Evolutionary conservation across 2,888 invertebrate genomes (phyloP), one percentile per base, ranked within the genome.

Genomic region (Tetanocera ferruginea): DNA sequence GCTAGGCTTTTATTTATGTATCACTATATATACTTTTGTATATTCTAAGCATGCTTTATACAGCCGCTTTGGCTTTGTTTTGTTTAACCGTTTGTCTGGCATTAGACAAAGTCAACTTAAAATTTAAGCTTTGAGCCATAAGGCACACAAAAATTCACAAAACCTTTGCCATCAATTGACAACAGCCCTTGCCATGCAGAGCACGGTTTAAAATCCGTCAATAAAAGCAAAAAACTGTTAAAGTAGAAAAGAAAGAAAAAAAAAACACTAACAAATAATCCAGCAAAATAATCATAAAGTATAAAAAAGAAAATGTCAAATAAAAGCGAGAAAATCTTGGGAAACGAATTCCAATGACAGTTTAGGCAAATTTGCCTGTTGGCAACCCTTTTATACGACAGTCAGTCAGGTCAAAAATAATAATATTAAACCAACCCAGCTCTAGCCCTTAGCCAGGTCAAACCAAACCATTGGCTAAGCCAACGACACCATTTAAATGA

Each of bases 281-380:
- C 19, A 55, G 11, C 23, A 55, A 55, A 19, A 55, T 23, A 19
- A 55, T 23, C 55, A 55, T 2, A 19, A 55, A 55, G 19, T 9
- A 55, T 23, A 55, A 60, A 0, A 25, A 28, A 8, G 11, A 28
- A 14, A 25, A 57, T 25, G 25, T 25, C 57, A 23, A 60, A 25
- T 14, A 25, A 25, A 28, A 23, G 14, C 23, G 0, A 25, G 28
- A 60, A 5, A 2, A 14, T 60, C 14, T 28, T 25, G 60, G 11
- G 43, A 43, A 43, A 43, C 43, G 43, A 43, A 43, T 43, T 37
- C 9, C 37, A 37, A 37, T 37, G 37, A 43, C n/a, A 60, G 17
- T 60, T 60, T 60, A 60, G 60, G 28, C 60, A 60, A 60, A 60
- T 60, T 60, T 23, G 23, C 14, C 60, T 28, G 60, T 60, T 60